Percentiles rank a stretch among this genome's conserved stretches.
phyloP scores from a whole-genome alignment of 1,140 invertebrate genomes.

The Drosophila pseudoobscura region DNA sequence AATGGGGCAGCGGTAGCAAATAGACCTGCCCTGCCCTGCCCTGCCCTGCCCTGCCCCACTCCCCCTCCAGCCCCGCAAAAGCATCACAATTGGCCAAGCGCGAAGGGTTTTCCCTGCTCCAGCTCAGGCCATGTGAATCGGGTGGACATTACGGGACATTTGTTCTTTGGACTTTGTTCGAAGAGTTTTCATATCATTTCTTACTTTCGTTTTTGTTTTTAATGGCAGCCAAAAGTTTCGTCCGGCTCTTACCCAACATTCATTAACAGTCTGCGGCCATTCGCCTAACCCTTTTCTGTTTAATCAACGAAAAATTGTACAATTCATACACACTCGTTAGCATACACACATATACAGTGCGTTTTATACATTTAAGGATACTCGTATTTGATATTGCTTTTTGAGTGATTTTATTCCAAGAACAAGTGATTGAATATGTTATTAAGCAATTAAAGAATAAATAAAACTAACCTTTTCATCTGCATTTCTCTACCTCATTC shows the following conservation, averaged over 20 bases:
- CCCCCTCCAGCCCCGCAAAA: conserved; percentile 1
- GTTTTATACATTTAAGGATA: not conserved
- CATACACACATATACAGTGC: conserved; percentile 1
- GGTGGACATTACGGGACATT: conserved; percentile 3
- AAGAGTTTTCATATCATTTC: conserved; percentile 37
- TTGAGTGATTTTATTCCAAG: no score
- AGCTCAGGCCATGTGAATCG: conserved; percentile 35
- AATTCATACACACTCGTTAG: not conserved
- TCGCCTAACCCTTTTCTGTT: conserved; percentile 44
- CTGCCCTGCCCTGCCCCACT: conserved; percentile 7
- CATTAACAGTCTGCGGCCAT: conserved; percentile 38
- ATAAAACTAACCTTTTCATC: no score
- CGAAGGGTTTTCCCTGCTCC: conserved; percentile 18
- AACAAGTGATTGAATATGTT: no score
- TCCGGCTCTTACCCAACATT: conserved; percentile 35
- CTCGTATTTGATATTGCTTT: no score
- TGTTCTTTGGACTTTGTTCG: conserved; percentile 19
- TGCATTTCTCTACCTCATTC: no score
- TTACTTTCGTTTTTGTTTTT: conserved; percentile 5
- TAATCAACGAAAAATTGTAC: conserved; percentile 49
- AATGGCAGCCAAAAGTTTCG: conserved; percentile 18
- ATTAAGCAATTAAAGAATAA: no score
- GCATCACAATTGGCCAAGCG: conserved; percentile 30
- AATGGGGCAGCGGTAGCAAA: conserved; percentile 13
- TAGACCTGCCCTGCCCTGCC: conserved; percentile 22